phyloP scores from a whole-genome alignment of 2,113 vertebrate species.

The Actinemys pallida region DNA sequence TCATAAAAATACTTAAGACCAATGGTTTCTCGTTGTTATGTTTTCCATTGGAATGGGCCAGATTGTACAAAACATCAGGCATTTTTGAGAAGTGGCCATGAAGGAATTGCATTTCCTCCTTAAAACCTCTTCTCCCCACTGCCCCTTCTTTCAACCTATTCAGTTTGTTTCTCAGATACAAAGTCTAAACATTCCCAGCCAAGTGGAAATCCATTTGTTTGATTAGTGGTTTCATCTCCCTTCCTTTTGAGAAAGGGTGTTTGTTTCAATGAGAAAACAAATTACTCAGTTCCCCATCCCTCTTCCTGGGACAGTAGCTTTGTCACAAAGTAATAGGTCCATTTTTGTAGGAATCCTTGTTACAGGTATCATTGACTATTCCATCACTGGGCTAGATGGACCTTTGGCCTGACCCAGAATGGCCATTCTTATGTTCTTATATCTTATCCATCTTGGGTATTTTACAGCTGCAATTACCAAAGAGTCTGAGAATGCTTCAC shows the following conservation, averaged over 20 bases:
- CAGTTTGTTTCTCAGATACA: not conserved
- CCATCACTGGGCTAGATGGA: too few species aligned
- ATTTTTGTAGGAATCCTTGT: rapidly evolving
- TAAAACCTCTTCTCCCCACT: rapidly evolving
- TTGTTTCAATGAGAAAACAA: not conserved
- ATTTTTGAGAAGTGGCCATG: not conserved
- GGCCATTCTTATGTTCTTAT: too few species aligned
- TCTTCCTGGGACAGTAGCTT: rapidly evolving
- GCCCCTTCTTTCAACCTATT: not conserved
- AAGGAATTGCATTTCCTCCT: not conserved
- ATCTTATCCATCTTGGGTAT: not conserved
- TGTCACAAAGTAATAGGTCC: rapidly evolving
- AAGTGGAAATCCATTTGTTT: not conserved
- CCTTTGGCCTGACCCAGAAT: too few species aligned
- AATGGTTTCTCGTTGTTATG: not conserved
- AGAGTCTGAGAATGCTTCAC: not conserved
- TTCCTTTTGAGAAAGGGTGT: rapidly evolving
- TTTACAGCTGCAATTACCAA: rapidly evolving
- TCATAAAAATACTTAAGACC: not conserved
- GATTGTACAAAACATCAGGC: not conserved
- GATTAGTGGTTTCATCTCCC: not conserved
- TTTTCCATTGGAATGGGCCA: not conserved
- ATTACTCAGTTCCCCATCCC: not conserved
- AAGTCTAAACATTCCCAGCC: not conserved
- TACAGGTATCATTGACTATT: not conserved